Evolutionary conservation across 2,797 vertebrate genomes (phyloP), one percentile per base, ranked within the genome.

Genomic region (Rachycentron canadum): DNA sequence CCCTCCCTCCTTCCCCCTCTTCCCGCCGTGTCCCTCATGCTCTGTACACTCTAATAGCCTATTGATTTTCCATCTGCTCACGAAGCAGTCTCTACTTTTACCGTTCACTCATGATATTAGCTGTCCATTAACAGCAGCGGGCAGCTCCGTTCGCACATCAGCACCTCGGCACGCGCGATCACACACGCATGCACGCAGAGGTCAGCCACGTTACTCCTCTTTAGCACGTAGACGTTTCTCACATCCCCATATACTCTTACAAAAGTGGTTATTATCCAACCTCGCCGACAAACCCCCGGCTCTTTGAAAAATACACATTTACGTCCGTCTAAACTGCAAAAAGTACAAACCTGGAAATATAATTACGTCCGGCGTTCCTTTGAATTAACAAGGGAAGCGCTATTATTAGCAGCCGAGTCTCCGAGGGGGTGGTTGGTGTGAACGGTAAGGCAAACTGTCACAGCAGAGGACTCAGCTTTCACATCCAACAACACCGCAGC

Each of bases 41-140:
- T 94, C 94, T 94, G 93, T 95, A 75, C 84, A 94, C 96, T 97
- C 94, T 96, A 99, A 97, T 96, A 96, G 96, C 93, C 95, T 97
- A 97, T 98, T 94, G 97, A 98, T 99, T 99, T 97, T 96, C 95
- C 91, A 97, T 96, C 95, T 91, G 93, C 93, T 90, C 92, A 93
- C 86, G 93, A 92, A 97, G 96, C 95, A 94, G 93, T 78, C 92
- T 94, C 89, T 92, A 94, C 93, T 96, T 96, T 96, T 95, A 95
- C 95, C 93, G 81, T 96, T 97, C 96, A 96, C 84, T 98, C 96
- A 94, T 95, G 95, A 95, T 96, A 97, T 96, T 97, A 96, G 94
- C 93, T 96, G 95, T 97, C 97, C 93, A 96, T 97, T 97, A 97
- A 94, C 92, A 94, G 93, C 85, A 92, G 95, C 88, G 91, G 90